A percentile compares a stretch with the other conserved stretches of the same genome.
phyloP scores from a whole-genome alignment of 1,140 invertebrate genomes.

The Papilio dardanus region DNA sequence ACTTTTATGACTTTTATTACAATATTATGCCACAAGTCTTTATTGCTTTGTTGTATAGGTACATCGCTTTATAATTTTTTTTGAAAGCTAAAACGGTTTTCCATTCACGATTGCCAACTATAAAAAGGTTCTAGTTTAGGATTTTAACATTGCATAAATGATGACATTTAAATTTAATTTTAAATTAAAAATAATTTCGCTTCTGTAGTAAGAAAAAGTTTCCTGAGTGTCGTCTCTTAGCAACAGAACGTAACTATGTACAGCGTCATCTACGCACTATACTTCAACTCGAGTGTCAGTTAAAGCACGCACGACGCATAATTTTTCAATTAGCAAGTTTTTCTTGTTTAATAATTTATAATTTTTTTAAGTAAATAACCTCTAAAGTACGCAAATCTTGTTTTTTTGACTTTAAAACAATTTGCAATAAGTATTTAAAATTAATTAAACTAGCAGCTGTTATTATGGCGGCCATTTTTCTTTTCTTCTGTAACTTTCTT shows the following conservation, averaged over 20 bases:
- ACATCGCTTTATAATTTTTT: no score
- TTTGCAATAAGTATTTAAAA: no score
- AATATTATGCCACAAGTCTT: neutral
- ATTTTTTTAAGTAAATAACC: neutral
- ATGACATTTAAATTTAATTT: neutral
- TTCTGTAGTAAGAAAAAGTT: neutral
- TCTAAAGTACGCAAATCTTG: no score
- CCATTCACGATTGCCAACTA: neutral
- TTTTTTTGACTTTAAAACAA: no score
- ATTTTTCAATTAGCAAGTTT: neutral
- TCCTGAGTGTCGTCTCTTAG: neutral
- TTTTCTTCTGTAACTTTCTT: no score
- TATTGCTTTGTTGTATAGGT: no score
- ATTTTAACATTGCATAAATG: no score
- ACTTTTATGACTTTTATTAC: neutral
- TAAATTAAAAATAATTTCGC: neutral
- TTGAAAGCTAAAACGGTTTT: no score
- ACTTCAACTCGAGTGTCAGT: slow-evolving; percentile 1
- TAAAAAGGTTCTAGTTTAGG: no score
- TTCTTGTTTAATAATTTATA: neutral
- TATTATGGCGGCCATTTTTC: no score
- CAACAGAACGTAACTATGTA: neutral
- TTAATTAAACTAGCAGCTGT: no score
- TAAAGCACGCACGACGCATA: neutral
- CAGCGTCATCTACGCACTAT: neutral